Evolutionary conservation across 1,140 invertebrate species (phyloP), one percentile per base, ranked within the genome.

Genomic region (Pachyrhynchus sulphureomaculatus): DNA sequence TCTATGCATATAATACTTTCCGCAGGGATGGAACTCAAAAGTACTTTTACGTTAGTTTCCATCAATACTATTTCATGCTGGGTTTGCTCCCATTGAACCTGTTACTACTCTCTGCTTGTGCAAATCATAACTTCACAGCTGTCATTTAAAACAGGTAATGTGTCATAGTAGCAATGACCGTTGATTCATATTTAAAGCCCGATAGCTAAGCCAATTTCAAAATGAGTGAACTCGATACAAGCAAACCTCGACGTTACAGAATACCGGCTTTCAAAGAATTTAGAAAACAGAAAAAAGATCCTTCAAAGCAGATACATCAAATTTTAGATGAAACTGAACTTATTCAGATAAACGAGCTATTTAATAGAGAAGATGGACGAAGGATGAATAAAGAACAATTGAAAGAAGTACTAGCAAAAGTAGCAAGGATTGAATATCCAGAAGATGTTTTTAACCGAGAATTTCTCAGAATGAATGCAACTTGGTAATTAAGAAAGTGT

Each of bases 381-480:
- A 63, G 64, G 5, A 62, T 73, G 29, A 64, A 67, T 36, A 61
- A 60, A 21, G 53, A 65, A 13, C 59, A 70, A 39, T 45, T 73
- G 5, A 56, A 65, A 52, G 64, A 68, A 36, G 55, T 68, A 2
- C 53, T 74, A 17, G 15, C 37, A 10, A 58, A 62, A 12, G 47
- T 68, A 9, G 69, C 63, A 0, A 64, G 52, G 53, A 59, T 74
- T 18, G 48, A 61, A 17, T 73, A 69, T 37, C 58, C 67, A 2
- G 51, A 67, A 2, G 64, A 71, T 0, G 61, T 64, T 12, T 73
- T 69, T 60, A 53, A 68, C n/a, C 37, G 66, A 15, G 56, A 70
- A 15, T 74, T 72, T 53, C 36, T 51, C n/a, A 62, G 61, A 52
- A 74, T 74, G 23, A 73, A 74, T 44, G 60, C 61, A 1, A 42